These are phyloP conservation scores for Pachypeltis micranthus DNA, from an alignment of 1,140 invertebrate species.

Conservation along the genomic window DNA sequence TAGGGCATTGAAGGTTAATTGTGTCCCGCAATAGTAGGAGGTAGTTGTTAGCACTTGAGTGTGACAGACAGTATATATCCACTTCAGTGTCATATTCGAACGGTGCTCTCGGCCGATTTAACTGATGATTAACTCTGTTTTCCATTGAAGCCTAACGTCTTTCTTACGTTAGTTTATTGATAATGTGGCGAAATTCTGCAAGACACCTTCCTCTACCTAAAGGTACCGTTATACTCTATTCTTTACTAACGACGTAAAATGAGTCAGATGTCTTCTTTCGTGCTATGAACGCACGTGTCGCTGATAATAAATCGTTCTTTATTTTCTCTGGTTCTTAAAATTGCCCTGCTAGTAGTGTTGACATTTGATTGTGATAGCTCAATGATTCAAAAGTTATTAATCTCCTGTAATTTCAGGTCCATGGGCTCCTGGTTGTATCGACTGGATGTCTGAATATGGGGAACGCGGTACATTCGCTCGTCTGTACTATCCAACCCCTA, in stretches of 20 bases:
- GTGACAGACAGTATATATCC: no score
- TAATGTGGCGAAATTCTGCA: not conserved
- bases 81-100: no score
- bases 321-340: not conserved
- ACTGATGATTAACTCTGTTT: no score
- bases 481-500: slow-evolving; percentile 36
- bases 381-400: not conserved
- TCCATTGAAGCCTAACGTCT: no score
- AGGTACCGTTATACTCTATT: not conserved
- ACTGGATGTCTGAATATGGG: slow-evolving; percentile 37
- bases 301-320: not conserved
- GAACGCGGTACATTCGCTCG: slow-evolving; percentile 34
- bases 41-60: no score
- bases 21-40: no score
- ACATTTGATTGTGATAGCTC: not conserved
- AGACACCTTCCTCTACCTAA: not conserved
- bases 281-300: not conserved
- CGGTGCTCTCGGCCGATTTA: no score
- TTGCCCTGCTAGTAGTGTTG: not conserved
- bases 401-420: slow-evolving; percentile 32
- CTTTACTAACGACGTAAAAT: not conserved
- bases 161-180: no score
- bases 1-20: no score
- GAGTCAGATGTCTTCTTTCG: not conserved
- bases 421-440: slow-evolving; percentile 35